Percentiles rank a stretch among this genome's conserved stretches.
These are phyloP conservation scores for Danio choprae DNA, from an alignment of 2,797 vertebrate species.

Conservation along the genomic window DNA sequence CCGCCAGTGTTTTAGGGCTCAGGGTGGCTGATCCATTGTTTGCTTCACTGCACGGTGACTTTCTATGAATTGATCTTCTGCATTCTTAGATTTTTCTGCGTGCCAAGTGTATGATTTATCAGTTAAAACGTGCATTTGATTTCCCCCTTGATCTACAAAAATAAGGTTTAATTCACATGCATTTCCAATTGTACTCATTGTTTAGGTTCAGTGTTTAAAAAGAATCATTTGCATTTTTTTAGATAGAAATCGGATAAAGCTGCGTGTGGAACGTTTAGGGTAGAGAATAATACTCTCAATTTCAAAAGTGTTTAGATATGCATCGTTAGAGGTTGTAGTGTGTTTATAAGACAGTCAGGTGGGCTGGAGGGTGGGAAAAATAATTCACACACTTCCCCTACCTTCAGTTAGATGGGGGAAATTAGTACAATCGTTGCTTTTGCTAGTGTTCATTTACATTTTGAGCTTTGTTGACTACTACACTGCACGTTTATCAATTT, in stretches of 20 bases:
- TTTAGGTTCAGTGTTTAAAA: conserved; percentile 1
- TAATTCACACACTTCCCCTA: conserved; percentile 32
- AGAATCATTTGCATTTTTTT: background rate
- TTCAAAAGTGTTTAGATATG: conserved; percentile 39
- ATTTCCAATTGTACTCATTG: conserved; percentile 29
- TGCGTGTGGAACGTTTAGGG: background rate
- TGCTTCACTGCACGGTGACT: conserved; percentile 63
- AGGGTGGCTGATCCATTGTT: conserved; percentile 78
- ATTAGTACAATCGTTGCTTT: background rate
- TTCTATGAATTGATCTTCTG: conserved; percentile 35
- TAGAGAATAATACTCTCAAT: background rate
- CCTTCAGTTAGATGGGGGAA: background rate
- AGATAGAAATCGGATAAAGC: background rate
- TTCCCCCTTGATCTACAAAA: background rate
- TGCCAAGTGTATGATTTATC: background rate
- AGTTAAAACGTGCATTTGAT: background rate
- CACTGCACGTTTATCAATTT: background rate
- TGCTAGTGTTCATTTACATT: background rate
- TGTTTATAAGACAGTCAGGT: conserved; percentile 46
- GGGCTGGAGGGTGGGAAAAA: conserved; percentile 19
- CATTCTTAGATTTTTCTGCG: background rate
- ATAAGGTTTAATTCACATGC: background rate
- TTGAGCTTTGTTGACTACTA: background rate
- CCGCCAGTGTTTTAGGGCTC: conserved; percentile 55
- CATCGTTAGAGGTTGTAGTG: conserved; percentile 38